Percentiles rank a stretch among this genome's conserved stretches.
phyloP scores from a whole-genome alignment of 2,797 vertebrate species.

The Mormyrops attenuatus region DNA sequence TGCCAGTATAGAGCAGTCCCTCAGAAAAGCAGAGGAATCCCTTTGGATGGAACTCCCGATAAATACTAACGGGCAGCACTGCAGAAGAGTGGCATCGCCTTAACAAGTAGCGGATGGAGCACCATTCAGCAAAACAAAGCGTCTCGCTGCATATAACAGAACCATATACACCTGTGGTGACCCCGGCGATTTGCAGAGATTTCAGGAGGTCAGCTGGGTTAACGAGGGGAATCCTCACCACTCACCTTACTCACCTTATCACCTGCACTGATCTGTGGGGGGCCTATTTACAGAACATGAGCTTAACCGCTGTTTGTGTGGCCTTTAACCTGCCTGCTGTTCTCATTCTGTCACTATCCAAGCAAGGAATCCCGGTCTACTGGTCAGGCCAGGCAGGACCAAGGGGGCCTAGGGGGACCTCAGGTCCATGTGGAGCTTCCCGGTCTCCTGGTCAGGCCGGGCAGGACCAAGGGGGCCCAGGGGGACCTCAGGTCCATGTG shows the following conservation, averaged over 20 bases:
- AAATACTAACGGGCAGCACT: background rate
- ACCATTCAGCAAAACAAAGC: background rate
- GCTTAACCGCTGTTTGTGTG: background rate
- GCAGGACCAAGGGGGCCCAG: no score
- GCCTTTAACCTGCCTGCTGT: background rate
- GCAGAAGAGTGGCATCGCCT: background rate
- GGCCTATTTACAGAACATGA: background rate
- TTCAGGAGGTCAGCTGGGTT: background rate
- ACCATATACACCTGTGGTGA: background rate
- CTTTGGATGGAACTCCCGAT: background rate
- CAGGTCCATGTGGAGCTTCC: background rate
- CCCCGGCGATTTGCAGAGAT: background rate
- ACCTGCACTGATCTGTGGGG: background rate
- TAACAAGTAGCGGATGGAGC: no score
- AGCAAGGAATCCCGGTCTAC: background rate
- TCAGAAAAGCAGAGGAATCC: background rate
- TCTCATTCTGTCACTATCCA: background rate
- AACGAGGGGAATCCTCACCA: background rate
- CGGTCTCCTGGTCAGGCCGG: no score
- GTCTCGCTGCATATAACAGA: background rate
- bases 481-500: background rate
- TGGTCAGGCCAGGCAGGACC: background rate
- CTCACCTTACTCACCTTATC: background rate
- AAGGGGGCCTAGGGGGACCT: background rate
- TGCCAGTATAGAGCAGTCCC: background rate